phyloP scores from a whole-genome alignment of 1,140 invertebrate genomes.

The Drosophila erecta region DNA sequence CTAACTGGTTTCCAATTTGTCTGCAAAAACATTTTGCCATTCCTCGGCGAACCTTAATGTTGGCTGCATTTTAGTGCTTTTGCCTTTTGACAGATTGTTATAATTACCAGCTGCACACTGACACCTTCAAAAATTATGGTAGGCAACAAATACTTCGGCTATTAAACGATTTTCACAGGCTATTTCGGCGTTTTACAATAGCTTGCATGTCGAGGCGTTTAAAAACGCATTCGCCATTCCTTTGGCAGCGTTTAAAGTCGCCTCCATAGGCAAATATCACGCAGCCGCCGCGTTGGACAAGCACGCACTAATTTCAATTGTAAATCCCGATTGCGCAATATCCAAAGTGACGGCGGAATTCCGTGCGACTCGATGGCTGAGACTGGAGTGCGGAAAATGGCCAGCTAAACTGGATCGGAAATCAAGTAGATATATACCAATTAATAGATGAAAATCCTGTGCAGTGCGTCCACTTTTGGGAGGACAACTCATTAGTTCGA shows the following conservation, averaged over 20 bases:
- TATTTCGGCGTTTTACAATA: constrained; percentile 14
- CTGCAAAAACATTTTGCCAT: constrained; percentile 37
- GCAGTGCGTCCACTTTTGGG: constrained; percentile 14
- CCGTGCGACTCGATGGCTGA: constrained; percentile 13
- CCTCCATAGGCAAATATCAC: constrained; percentile 28
- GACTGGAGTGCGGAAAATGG: constrained; percentile 35
- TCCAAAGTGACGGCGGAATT: constrained; percentile 38
- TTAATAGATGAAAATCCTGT: constrained; percentile 35
- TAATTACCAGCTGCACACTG: constrained; percentile 33
- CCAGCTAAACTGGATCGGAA: constrained; percentile 31
- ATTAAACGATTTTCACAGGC: constrained; percentile 11
- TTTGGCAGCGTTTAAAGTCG: constrained; percentile 23
- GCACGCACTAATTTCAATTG: constrained; percentile 61
- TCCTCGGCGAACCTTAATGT: constrained; percentile 27
- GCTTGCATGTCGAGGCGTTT: constrained; percentile 23
- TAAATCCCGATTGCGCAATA: constrained; percentile 48
- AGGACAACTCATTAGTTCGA: constrained; percentile 19
- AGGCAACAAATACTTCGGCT: constrained; percentile 8
- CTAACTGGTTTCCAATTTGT: constrained; percentile 57
- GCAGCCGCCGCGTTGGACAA: constrained; percentile 38
- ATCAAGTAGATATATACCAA: constrained; percentile 26
- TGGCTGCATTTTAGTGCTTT: constrained; percentile 10
- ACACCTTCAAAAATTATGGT: constrained; percentile 28
- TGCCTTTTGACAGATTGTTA: constrained; percentile 32
- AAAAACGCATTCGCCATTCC: constrained; percentile 24